Percentiles rank a stretch among this genome's conserved stretches.
Evolutionary conservation across 2,888 invertebrate species (phyloP).

Genomic region (Norana najaformis): DNA sequence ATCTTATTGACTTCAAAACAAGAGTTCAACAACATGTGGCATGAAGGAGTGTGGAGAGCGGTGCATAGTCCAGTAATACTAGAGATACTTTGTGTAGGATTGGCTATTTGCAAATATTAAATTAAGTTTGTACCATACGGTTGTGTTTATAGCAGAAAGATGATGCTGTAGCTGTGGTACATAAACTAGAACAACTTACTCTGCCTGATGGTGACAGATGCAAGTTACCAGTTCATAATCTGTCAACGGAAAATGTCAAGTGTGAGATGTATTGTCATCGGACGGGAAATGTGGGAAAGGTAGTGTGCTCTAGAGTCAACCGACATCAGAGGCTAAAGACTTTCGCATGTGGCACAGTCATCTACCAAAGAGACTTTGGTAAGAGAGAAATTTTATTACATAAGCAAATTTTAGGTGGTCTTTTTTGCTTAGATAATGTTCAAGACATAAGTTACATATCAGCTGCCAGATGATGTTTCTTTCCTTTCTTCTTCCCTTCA

Average conservation of each 20-base stretch:
- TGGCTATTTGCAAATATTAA: not conserved
- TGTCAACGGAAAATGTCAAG: not conserved
- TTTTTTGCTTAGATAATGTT: not conserved
- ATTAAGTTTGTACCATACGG: not conserved
- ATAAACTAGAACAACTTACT: not conserved
- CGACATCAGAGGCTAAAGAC: not conserved
- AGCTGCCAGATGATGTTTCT: too few relatives aligned
- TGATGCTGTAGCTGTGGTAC: not conserved
- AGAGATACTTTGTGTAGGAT: not conserved
- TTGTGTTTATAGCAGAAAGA: not conserved
- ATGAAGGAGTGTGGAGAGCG: too few relatives aligned
- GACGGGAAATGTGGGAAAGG: constrained; percentile 10
- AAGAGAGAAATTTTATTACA: not conserved
- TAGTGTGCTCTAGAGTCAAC: constrained; percentile 2
- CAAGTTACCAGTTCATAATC: not conserved
- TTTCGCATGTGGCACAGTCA: not conserved
- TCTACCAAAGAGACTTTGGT: not conserved
- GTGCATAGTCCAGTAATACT: too few relatives aligned
- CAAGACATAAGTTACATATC: not conserved
- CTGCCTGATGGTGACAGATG: not conserved
- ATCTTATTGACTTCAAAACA: too few relatives aligned
- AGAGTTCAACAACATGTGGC: too few relatives aligned
- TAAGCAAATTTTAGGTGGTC: not conserved
- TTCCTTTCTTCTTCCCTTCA: too few relatives aligned
- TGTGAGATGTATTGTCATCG: not conserved